A percentile compares a stretch with the other conserved stretches of the same genome.
Evolutionary conservation across 2,113 vertebrate species (phyloP).

Genomic region (Oreochromis spilurus): DNA sequence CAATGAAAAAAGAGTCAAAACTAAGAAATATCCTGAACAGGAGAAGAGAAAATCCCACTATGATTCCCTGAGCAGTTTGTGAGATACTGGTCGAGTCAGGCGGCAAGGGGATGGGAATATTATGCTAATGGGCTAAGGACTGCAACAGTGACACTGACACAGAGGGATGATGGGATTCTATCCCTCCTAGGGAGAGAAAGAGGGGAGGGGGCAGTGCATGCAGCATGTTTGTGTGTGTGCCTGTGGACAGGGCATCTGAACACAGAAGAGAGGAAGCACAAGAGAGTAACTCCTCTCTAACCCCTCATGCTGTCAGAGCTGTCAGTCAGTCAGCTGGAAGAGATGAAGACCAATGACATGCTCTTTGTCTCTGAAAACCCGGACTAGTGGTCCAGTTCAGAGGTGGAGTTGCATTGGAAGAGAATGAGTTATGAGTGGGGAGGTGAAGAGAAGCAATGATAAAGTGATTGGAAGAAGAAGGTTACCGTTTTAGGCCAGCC

Average conservation of each 20-base stretch:
- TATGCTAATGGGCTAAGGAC: slow-evolving; percentile 53
- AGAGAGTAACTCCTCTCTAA: not conserved
- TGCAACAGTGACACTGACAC: slow-evolving; percentile 35
- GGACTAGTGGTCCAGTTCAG: slow-evolving; percentile 8
- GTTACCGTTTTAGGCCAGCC: slow-evolving; percentile 3
- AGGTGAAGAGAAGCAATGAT: slow-evolving; percentile 25
- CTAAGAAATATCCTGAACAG: not conserved
- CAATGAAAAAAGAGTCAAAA: not conserved
- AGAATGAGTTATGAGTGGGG: slow-evolving; percentile 19
- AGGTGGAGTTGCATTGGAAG: not conserved
- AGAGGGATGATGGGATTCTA: slow-evolving; percentile 55
- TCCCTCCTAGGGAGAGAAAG: slow-evolving; percentile 24
- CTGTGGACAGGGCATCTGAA: not conserved
- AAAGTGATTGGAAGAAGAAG: slow-evolving; percentile 29
- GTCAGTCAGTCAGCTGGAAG: slow-evolving; percentile 22
- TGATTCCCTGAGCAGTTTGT: slow-evolving; percentile 43
- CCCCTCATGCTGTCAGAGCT: slow-evolving; percentile 30
- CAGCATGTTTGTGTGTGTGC: not conserved
- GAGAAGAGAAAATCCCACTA: not conserved
- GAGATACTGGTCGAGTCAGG: slow-evolving; percentile 29
- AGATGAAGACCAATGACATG: slow-evolving; percentile 16
- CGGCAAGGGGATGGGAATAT: slow-evolving; percentile 61
- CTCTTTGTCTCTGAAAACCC: not conserved
- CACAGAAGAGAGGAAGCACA: not conserved
- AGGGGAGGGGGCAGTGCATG: not conserved